Evolutionary conservation across 2,888 invertebrate genomes (phyloP).

Genomic region (Scelioninae gen. 1): DNA sequence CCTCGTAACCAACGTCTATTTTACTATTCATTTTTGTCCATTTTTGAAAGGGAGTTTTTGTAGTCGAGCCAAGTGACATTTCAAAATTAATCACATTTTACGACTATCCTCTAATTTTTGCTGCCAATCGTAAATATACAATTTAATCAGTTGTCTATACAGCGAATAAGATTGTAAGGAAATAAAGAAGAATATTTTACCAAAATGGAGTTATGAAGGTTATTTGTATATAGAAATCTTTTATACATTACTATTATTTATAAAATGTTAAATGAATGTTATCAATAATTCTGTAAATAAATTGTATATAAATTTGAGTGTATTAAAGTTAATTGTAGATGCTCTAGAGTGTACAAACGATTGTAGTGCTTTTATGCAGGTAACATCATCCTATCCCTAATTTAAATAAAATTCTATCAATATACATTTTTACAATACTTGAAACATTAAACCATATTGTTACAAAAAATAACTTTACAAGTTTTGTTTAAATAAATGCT

Average conservation of each 20-base stretch:
- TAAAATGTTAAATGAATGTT: conserved; percentile 9
- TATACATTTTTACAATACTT: too few species aligned
- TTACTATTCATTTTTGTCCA: background rate
- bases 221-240: conserved; percentile 33
- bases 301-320: conserved; percentile 21
- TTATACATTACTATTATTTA: conserved; percentile 9
- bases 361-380: background rate
- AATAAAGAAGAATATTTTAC: conserved; percentile 31
- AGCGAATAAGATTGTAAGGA: background rate
- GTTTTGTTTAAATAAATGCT: background rate
- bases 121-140: background rate
- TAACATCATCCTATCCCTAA: too few species aligned
- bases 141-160: background rate
- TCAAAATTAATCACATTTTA: too few species aligned
- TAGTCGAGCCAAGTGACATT: background rate
- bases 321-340: conserved; percentile 12
- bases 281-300: conserved; percentile 33
- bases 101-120: background rate
- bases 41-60: conserved; percentile 37
- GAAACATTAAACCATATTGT: too few species aligned
- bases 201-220: conserved; percentile 22
- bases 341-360: background rate
- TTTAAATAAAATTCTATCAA: too few species aligned
- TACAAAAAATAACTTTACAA: too few species aligned
- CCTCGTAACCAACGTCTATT: too few species aligned